Evolutionary conservation across 2,113 vertebrate species (phyloP).

Genomic region (Antechinus stuartii): DNA sequence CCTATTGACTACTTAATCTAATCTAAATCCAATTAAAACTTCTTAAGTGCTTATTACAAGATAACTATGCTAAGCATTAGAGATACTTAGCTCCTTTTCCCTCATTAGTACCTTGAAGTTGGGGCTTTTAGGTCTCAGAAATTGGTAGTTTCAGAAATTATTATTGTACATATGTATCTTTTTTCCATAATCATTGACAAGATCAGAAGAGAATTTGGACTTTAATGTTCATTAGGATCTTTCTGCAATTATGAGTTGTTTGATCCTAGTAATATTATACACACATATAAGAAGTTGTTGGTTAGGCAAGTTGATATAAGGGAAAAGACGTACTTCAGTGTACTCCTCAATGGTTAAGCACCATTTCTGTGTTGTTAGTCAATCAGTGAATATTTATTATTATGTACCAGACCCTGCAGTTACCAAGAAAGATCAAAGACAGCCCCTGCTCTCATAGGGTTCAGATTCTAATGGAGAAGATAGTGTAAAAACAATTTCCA

Average conservation of each 20-base stretch:
- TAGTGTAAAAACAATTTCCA: not conserved
- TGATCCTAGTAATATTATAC: not conserved
- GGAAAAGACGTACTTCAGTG: not conserved
- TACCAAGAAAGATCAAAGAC: not conserved
- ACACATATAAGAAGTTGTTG: not conserved
- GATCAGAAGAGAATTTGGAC: conserved; percentile 2
- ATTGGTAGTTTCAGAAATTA: not conserved
- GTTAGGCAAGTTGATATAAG: not conserved
- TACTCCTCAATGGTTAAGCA: not conserved
- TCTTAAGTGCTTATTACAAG: not conserved
- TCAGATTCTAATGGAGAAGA: not conserved
- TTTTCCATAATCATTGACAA: not conserved
- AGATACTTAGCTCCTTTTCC: not conserved
- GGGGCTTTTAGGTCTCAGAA: not conserved
- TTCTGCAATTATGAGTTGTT: not conserved
- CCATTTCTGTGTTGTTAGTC: not conserved
- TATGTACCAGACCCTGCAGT: not conserved
- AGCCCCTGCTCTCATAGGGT: not conserved
- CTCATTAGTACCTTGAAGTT: not conserved
- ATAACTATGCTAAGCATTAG: not conserved
- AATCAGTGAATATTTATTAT: not conserved
- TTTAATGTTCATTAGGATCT: not conserved
- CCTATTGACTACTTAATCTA: not conserved
- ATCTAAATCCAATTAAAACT: not conserved
- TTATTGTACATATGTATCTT: not conserved